phyloP scores from a whole-genome alignment of 2,888 invertebrate species.

The Pemphredon lugubris region DNA sequence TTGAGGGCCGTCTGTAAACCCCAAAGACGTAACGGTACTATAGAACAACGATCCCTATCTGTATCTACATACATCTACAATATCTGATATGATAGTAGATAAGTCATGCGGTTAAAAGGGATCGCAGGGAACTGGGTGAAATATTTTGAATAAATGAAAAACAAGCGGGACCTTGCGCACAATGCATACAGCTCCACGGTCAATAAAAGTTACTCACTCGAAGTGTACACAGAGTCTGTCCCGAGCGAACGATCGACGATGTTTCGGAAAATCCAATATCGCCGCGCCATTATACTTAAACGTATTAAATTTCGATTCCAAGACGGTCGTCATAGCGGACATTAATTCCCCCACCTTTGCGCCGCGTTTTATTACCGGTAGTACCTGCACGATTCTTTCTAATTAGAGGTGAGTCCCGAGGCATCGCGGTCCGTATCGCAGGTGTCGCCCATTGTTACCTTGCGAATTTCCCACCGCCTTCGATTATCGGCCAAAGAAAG shows the following conservation, averaged over 20 bases:
- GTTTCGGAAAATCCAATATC: neutral
- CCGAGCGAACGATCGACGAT: neutral
- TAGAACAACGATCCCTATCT: slow-evolving; percentile 56
- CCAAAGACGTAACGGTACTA: too few species aligned
- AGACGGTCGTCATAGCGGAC: too few species aligned
- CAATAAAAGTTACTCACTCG: slow-evolving; percentile 22
- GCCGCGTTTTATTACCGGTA: slow-evolving; percentile 31
- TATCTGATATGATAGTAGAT: too few species aligned
- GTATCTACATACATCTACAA: too few species aligned
- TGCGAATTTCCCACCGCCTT: slow-evolving; percentile 49
- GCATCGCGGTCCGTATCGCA: slow-evolving; percentile 32
- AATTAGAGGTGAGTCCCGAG: slow-evolving; percentile 40
- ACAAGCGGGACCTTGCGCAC: slow-evolving; percentile 11
- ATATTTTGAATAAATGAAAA: slow-evolving; percentile 27
- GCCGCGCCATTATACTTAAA: too few species aligned
- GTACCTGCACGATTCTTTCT: slow-evolving; percentile 40
- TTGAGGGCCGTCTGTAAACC: too few species aligned
- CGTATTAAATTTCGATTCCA: too few species aligned
- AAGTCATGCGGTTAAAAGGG: slow-evolving; percentile 40
- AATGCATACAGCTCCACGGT: neutral
- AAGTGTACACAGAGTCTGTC: neutral
- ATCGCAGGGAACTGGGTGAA: slow-evolving; percentile 31
- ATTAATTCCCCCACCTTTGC: too few species aligned
- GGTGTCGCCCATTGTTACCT: slow-evolving; percentile 46
- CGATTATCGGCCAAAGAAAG: slow-evolving; percentile 29